A percentile compares a stretch with the other conserved stretches of the same genome.
These are phyloP conservation scores for Alcedo atthis DNA, from an alignment of 2,797 vertebrate species.

Conservation along the genomic window DNA sequence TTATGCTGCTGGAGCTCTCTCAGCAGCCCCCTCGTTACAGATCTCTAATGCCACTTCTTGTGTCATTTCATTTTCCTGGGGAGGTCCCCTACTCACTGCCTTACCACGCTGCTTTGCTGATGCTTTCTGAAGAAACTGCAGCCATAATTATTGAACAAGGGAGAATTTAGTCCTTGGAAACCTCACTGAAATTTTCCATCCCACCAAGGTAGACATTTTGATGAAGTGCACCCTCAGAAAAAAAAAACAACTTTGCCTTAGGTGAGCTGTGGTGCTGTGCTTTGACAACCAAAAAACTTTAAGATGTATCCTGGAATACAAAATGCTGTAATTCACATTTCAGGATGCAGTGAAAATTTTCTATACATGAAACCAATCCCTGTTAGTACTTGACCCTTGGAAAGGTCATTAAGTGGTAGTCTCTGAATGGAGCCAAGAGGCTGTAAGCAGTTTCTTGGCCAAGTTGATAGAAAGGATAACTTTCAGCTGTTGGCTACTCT, in stretches of 20 bases:
- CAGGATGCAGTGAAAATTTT: neutral
- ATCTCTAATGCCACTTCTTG: constrained; percentile 10
- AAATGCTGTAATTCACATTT: neutral
- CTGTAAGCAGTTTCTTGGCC: constrained; percentile 9
- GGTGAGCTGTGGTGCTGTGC: neutral
- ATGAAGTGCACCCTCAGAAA: neutral
- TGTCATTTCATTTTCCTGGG: constrained; percentile 39
- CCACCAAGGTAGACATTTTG: neutral
- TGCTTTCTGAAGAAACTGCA: neutral
- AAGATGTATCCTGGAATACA: neutral
- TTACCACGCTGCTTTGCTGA: constrained; percentile 6
- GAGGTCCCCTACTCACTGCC: constrained; percentile 24
- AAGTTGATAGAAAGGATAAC: neutral
- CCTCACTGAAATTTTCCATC: neutral
- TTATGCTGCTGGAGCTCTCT: neutral
- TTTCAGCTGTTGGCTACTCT: neutral
- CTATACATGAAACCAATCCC: neutral
- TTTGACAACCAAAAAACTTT: neutral
- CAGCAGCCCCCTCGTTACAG: constrained; percentile 33
- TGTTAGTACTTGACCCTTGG: constrained; percentile 20
- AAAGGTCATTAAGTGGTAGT: constrained; percentile 11
- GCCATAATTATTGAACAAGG: neutral
- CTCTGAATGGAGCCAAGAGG: neutral
- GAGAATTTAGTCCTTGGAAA: neutral
- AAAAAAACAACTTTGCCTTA: neutral